These are phyloP conservation scores for Craseonycteris thonglongyai DNA, from an alignment of 2,113 vertebrate species.

Conservation along the genomic window DNA sequence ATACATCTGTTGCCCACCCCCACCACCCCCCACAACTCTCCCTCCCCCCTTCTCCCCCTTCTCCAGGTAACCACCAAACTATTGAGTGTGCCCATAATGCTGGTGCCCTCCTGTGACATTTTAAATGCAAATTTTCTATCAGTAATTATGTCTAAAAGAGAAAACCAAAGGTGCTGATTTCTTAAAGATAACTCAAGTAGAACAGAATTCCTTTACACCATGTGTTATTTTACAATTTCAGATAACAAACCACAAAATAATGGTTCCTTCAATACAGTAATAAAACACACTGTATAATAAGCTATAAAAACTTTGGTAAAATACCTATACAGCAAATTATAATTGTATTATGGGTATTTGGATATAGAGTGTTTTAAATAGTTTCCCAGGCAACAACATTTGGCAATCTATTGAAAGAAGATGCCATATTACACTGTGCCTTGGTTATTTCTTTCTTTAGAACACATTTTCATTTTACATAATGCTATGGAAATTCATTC, in stretches of 20 bases:
- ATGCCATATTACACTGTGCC: neutral
- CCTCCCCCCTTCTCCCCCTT: no score
- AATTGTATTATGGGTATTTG: neutral
- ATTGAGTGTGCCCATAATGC: no score
- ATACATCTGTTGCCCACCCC: no score
- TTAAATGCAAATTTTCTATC: neutral
- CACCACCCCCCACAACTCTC: no score
- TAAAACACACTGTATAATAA: neutral
- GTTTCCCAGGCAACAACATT: neutral
- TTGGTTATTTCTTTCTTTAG: neutral
- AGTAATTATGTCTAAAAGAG: neutral
- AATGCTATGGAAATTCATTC: conserved; percentile 31
- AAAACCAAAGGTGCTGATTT: neutral
- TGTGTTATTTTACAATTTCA: neutral
- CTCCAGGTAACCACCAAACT: no score
- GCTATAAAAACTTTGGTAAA: neutral
- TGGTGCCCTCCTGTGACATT: no score
- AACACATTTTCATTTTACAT: conserved; percentile 30
- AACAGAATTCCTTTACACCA: neutral
- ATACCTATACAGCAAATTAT: neutral
- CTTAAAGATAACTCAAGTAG: neutral
- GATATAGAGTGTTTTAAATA: neutral
- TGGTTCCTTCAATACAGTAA: neutral
- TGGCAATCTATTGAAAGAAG: neutral
- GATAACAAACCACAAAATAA: neutral